Base-by-base conservation (phyloP, 2,888 invertebrate genomes). In the Noctua janthina region DNA sequence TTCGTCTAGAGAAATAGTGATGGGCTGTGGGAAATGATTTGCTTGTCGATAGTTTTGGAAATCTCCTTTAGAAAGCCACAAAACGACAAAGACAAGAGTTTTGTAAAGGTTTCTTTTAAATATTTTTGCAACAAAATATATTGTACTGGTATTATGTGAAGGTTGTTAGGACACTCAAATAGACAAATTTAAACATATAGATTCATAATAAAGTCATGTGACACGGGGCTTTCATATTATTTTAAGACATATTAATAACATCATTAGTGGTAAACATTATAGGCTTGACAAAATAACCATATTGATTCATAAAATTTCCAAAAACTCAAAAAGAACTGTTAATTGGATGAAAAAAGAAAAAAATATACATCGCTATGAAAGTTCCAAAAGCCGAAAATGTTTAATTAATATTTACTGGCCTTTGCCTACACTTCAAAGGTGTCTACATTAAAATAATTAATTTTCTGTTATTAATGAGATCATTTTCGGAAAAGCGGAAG, bases 391-490 rank as follows among this genome's bases (percentile, higher is more conserved):
- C 76, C 79, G 85, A 89, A 89, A 91, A 89, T 88, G 88, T 85
- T 88, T 89, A 90, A 90, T 92, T 90, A 89, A 89, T 89, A 88
- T 88, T 90, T 92, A 92, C 91, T 90, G 89, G 81, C 85, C 81
- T 86, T 83, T 86, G 82, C 85, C 85, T 89, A 87, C 87, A 91
- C 91, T 91, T 92, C 92, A 92, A 92, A 91, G 92, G 91, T 89
- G 87, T 90, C 89, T 88, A 87, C 88, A 89, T 89, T 89, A 83
- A 84, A 86, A 90, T 91, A 91, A 92, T 91, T 92, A 91, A 91
- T 90, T 91, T 89, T 89, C 87, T 87, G 87, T 90, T 89, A 91
- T 88, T 90, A 92, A 91, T 91, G 86, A 90, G 87, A 91, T 91
- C 83, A 91, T 89, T 91, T 91, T 91, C 73, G 79, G 79, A 85